phyloP scores from a whole-genome alignment of 2,113 vertebrate genomes.

The Otolemur garnettii region DNA sequence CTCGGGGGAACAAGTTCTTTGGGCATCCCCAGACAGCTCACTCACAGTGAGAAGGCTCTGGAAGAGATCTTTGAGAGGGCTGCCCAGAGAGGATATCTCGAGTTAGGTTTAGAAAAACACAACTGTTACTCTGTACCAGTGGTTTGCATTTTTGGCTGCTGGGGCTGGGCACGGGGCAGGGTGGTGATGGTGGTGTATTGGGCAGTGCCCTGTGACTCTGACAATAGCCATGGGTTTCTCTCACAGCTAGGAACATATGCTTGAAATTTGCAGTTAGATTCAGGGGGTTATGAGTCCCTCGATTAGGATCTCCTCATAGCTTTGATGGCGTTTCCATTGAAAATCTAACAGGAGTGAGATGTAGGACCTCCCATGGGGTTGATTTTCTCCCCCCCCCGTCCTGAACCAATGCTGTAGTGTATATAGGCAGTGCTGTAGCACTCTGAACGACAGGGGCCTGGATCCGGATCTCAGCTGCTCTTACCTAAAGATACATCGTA shows the following conservation, averaged over 20 bases:
- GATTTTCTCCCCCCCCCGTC: neutral
- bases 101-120: neutral
- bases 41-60: neutral
- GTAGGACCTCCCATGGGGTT: neutral
- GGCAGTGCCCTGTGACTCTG: neutral
- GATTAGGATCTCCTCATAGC: neutral
- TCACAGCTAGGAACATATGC: neutral
- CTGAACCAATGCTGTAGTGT: neutral
- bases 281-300: neutral
- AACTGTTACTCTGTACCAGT: neutral
- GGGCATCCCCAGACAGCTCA: neutral
- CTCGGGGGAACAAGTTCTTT: neutral
- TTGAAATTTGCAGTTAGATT: neutral
- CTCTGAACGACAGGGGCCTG: neutral
- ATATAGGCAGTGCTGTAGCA: neutral
- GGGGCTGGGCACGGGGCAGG: neutral
- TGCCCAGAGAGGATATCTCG: neutral
- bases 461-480: neutral
- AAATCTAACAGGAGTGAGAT: neutral
- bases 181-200: no score
- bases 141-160: neutral
- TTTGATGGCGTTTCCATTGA: neutral
- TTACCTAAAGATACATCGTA: neutral
- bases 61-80: neutral
- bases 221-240: neutral